Base-by-base conservation (phyloP, 1,140 invertebrate genomes). In the Anastrepha ludens region DNA sequence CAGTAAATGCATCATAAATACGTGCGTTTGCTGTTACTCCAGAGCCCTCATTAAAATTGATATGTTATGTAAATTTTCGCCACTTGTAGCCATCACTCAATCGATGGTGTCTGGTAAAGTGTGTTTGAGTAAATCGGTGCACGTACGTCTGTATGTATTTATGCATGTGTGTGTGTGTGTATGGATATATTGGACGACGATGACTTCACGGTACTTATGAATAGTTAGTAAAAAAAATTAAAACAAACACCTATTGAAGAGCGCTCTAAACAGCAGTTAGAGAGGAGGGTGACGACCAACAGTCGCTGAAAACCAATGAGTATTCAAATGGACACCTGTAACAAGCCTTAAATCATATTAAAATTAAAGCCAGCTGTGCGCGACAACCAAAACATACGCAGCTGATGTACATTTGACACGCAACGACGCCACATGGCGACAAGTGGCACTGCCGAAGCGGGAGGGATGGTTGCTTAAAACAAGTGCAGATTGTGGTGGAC, bases 251-350 rank as follows among this genome's bases (percentile, higher is more conserved):
- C 29, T 0, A 29, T 29, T 29, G 29, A 29, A 29, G 29, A 29
- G 29, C 29, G 29, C 29, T 29, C 29, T 29, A 29, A 29, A 29
- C 50, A 55, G 2, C 50, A 55, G 6, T 55, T 55, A 55, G 29
- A 55, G 50, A 55, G 50, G 11, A 11, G 11, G 11, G 60, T 4
- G 17, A 20, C 20, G 17, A 67, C 20, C n/a, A 17, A 17, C 74
- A 39, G 67, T 20, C 29, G 86, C 50, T 50, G 39, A 87, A 87
- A 92, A 90, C 91, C 91, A 92, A 91, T 92, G 91, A 92, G 91
- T 92, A 92, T 92, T 92, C 91, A 92, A 92, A 92, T 92, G 91
- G 91, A 92, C 91, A 92, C 90, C 92, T 92, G 91, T 92, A 90
- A 90, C 88, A 90, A 90, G 91, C 89, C 91, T 91, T 92, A 92